Base-by-base conservation (phyloP, 2,888 invertebrate species). In the Oxyteleia sp. region DNA sequence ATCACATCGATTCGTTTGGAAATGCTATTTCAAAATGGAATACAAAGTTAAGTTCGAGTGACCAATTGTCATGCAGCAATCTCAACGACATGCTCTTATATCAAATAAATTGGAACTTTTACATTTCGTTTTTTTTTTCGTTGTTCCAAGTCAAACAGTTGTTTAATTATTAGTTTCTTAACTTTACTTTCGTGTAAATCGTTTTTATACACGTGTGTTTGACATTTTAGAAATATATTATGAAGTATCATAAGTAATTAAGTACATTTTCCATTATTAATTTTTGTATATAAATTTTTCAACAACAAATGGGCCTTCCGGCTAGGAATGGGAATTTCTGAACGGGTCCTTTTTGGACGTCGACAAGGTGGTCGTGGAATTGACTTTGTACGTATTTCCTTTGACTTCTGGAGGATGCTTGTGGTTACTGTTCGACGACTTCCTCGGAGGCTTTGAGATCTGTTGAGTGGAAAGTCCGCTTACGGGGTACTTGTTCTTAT, bases 361-460 rank as follows among this genome's bases (percentile, higher is more conserved):
- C 10, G 92, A 85, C 26, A 88, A 57, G 4, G 82, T 71, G 8
- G 89, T 85, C 13, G 88, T 64, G 32, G 83, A 76, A 18, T 84
- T 87, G 20, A 89, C 74, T 82, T 74, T 68, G 51, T 81, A 75
- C 4, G 68, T 85, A 51, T 86, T 89, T 23, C 86, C 86, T 53
- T 87, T 89, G 91, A 96, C 96, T 91, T 97, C 97, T 86, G 96
- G 96, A 75, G 97, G 97, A 94, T 97, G 96, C 89, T 97, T 95
- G 91, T 95, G 96, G 7, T 90, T 91, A 87, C 95, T 95, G 23
- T 94, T 94, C 8, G 94, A 94, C 55, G 94, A 92, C 89, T 95
- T 96, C 59, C 95, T 94, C 43, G 94, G 93, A 15, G 95, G 94
- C 87, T 96, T 96, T 35, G 94, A 93, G 72, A 95, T 94, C 87